Evolutionary conservation across 2,888 invertebrate genomes (phyloP).

Genomic region (Euphydryas editha): DNA sequence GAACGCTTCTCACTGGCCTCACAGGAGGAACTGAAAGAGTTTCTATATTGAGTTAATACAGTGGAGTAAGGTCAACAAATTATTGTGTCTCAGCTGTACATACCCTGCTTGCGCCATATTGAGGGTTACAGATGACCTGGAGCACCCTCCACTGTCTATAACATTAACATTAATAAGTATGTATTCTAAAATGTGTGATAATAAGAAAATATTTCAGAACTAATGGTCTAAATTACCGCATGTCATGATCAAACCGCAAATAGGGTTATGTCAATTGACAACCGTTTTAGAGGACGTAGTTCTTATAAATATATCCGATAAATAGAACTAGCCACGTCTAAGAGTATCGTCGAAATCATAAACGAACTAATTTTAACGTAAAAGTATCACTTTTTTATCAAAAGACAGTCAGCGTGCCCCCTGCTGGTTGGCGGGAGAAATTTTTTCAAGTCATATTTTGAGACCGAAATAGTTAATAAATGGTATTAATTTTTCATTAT

Average conservation of each 20-base stretch:
- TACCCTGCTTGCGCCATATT: slow-evolving; percentile 79
- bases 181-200: slow-evolving; percentile 44
- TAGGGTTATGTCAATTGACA: slow-evolving; percentile 83
- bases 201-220: slow-evolving; percentile 51
- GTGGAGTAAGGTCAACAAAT: slow-evolving; percentile 63
- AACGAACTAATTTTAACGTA: slow-evolving; percentile 47
- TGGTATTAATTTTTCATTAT: slow-evolving; percentile 49
- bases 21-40: slow-evolving; percentile 68
- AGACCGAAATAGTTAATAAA: slow-evolving; percentile 47
- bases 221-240: slow-evolving; percentile 75
- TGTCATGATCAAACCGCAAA: slow-evolving; percentile 79
- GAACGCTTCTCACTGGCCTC: slow-evolving; percentile 68
- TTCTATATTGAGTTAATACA: slow-evolving; percentile 65
- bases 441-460: slow-evolving; percentile 65
- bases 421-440: slow-evolving; percentile 80
- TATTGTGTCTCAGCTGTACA: slow-evolving; percentile 57
- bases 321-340: slow-evolving; percentile 45
- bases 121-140: slow-evolving; percentile 57
- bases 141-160: slow-evolving; percentile 62
- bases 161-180: slow-evolving; percentile 54
- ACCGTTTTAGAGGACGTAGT: slow-evolving; percentile 68
- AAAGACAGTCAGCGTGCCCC: slow-evolving; percentile 76
- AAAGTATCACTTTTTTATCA: slow-evolving; percentile 53
- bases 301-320: slow-evolving; percentile 52
- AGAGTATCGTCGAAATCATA: slow-evolving; percentile 43